Conservation (phyloP, 2,797 vertebrate genomes). For the Morelia viridis region DNA sequence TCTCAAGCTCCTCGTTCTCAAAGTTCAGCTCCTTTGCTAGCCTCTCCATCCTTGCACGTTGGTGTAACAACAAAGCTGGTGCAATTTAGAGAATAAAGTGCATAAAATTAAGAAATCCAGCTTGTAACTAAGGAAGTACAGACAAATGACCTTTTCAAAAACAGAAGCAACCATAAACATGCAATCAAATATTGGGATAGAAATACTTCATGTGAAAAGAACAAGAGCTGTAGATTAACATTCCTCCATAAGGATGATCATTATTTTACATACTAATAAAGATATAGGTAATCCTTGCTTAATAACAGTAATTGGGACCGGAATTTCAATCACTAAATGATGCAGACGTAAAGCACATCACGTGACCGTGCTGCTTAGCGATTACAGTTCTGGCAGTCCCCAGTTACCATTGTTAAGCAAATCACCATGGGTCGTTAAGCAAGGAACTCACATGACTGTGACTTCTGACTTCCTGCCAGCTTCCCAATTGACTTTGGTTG, state of each 20-base stretch:
- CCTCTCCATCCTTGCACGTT: conserved; percentile 96
- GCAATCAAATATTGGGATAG: conserved; percentile 54
- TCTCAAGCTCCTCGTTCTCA: conserved; percentile 91
- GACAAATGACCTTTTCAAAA: conserved; percentile 50
- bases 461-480: background rate
- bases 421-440: background rate
- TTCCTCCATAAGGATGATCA: conserved; percentile 51
- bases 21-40: conserved; percentile 90
- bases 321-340: background rate
- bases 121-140: conserved; percentile 18
- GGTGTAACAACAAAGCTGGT: conserved; percentile 95
- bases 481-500: background rate
- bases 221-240: conserved; percentile 33
- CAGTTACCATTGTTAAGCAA: background rate
- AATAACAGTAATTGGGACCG: background rate
- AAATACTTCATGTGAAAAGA: conserved; percentile 61
- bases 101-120: conserved; percentile 39
- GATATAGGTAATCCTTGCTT: conserved; percentile 20
- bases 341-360: background rate
- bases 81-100: conserved; percentile 53
- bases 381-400: background rate
- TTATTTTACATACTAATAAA: conserved; percentile 53
- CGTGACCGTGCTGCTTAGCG: background rate
- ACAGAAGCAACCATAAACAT: conserved; percentile 55
- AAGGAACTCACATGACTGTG: background rate